These are phyloP conservation scores for Dasyurus viverrinus DNA, from an alignment of 2,113 vertebrate species.

Conservation along the genomic window DNA sequence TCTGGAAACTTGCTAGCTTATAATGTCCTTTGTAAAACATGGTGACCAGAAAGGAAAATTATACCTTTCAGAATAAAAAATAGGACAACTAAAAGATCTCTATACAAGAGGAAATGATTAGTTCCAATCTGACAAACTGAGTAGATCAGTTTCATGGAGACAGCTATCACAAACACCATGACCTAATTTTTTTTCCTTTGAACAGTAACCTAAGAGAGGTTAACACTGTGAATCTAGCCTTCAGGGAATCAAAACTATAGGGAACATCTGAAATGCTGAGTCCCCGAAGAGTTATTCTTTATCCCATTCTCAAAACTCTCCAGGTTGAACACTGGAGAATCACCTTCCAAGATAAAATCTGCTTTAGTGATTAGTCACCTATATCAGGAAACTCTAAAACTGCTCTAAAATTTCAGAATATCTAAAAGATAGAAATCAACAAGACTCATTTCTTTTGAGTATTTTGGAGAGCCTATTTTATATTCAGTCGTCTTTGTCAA, in stretches of 20 bases:
- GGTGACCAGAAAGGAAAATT: neutral
- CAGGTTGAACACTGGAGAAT: neutral
- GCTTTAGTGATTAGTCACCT: neutral
- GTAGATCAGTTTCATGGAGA: neutral
- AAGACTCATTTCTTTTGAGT: neutral
- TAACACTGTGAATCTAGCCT: neutral
- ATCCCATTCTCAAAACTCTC: neutral
- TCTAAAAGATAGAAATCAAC: neutral
- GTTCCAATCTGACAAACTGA: neutral
- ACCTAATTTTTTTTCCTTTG: neutral
- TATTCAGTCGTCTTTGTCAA: neutral
- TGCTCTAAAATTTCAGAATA: neutral
- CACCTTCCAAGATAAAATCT: neutral
- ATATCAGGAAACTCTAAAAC: neutral
- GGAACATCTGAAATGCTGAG: neutral
- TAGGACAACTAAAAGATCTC: neutral
- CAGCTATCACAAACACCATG: neutral
- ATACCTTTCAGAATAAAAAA: neutral
- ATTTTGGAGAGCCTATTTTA: neutral
- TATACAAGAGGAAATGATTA: neutral
- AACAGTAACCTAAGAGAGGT: neutral
- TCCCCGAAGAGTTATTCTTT: neutral
- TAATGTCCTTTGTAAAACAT: neutral
- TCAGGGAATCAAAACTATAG: neutral
- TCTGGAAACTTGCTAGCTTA: neutral